A percentile compares a stretch with the other conserved stretches of the same genome.
phyloP scores from a whole-genome alignment of 2,797 vertebrate genomes.

The Trematocara caparti region DNA sequence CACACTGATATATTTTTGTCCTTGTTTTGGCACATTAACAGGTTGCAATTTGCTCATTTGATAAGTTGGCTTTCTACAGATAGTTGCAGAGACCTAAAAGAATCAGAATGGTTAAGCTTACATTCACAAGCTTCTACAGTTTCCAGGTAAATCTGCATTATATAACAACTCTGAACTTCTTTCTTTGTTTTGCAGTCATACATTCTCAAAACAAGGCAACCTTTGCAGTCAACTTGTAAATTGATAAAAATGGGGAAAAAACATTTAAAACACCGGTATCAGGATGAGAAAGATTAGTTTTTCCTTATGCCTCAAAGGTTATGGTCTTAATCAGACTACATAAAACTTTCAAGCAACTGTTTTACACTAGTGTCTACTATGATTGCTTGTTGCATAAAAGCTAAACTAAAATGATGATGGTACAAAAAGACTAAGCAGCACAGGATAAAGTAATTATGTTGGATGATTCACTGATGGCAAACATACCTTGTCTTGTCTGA shows the following conservation, averaged over 20 bases:
- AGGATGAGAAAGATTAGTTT: not conserved
- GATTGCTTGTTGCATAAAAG: not conserved
- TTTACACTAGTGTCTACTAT: not conserved
- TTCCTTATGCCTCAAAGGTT: not conserved
- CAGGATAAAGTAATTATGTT: constrained; percentile 1
- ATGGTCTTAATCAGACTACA: not conserved
- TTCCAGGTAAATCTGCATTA: not conserved
- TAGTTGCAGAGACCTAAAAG: not conserved
- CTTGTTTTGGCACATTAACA: not conserved
- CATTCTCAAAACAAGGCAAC: not conserved
- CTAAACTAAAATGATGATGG: constrained; percentile 3
- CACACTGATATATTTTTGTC: not conserved
- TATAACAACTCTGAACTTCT: not conserved
- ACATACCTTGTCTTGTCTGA: constrained; percentile 1
- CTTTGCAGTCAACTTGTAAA: not conserved
- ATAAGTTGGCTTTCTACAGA: not conserved
- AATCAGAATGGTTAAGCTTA: not conserved
- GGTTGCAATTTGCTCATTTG: constrained; percentile 4
- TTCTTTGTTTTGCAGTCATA: not conserved
- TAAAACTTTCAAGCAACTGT: not conserved
- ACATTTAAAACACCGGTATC: not conserved
- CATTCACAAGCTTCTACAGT: not conserved
- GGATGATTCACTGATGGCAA: constrained; percentile 23
- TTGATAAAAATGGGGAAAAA: not conserved
- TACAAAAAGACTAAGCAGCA: constrained; percentile 25